Percentiles rank a stretch among this genome's conserved stretches.
These are phyloP conservation scores for Syrphus vitripennis DNA, from an alignment of 2,888 invertebrate genomes.

Conservation along the genomic window DNA sequence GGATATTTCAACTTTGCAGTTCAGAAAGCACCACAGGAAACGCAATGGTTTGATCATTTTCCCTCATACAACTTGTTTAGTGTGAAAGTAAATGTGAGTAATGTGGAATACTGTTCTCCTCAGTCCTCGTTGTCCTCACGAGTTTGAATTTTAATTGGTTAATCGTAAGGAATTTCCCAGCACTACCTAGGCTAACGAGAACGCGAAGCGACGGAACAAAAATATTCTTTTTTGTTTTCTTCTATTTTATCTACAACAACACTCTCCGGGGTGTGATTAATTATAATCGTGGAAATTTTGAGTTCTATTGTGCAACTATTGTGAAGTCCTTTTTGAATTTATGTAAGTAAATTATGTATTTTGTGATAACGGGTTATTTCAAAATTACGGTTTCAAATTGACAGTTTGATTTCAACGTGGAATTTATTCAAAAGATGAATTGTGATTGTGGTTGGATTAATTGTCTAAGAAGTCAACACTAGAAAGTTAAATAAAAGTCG, in stretches of 20 bases:
- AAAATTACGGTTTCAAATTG: slow-evolving; percentile 6
- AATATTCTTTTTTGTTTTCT: neutral
- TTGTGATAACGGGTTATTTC: neutral
- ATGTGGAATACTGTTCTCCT: no score
- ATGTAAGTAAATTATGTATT: neutral
- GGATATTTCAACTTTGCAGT: slow-evolving; percentile 13
- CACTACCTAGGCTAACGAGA: neutral
- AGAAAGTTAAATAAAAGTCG: neutral
- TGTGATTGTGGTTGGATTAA: neutral
- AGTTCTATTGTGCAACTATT: neutral
- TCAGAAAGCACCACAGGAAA: neutral
- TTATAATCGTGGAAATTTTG: slow-evolving; percentile 22
- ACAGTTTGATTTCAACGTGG: neutral
- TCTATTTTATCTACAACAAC: slow-evolving; percentile 30
- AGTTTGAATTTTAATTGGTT: slow-evolving; percentile 61
- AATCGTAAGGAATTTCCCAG: slow-evolving; percentile 36
- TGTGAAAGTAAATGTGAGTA: neutral
- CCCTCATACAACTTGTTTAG: no score
- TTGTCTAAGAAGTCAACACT: neutral
- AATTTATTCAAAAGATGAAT: neutral
- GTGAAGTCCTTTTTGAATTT: neutral
- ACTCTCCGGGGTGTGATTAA: slow-evolving; percentile 54
- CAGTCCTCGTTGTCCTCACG: slow-evolving; percentile 45
- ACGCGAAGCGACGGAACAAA: neutral
- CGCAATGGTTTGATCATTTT: neutral